These are phyloP conservation scores for Hermetia illucens DNA, from an alignment of 1,140 invertebrate genomes.

Conservation along the genomic window DNA sequence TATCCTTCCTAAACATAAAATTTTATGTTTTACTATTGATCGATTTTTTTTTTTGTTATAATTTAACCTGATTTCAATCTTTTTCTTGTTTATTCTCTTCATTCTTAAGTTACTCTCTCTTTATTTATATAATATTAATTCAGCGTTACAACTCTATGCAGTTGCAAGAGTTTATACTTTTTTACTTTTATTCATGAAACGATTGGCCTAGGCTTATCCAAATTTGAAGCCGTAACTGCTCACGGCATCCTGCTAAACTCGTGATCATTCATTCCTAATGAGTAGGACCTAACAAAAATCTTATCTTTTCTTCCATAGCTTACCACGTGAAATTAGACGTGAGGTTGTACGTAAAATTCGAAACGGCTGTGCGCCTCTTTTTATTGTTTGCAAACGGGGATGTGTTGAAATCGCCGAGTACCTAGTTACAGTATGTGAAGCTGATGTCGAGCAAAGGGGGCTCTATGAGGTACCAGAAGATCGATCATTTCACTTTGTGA, in stretches of 20 bases:
- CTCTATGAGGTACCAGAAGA: slow-evolving; percentile 57
- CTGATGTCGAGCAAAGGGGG: slow-evolving; percentile 74
- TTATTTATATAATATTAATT: not conserved
- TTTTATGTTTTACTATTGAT: no score
- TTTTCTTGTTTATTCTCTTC: no score
- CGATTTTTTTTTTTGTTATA: no score
- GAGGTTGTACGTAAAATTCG: slow-evolving; percentile 24
- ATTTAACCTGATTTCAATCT: no score
- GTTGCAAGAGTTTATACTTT: not conserved
- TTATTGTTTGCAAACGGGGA: slow-evolving; percentile 71
- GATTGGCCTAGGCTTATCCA: not conserved
- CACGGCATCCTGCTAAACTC: not conserved
- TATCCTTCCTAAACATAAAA: no score
- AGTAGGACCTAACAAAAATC: not conserved
- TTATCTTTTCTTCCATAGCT: slow-evolving; percentile 8
- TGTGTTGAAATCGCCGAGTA: slow-evolving; percentile 81
- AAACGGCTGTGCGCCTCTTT: slow-evolving; percentile 74
- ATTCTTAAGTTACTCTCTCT: no score
- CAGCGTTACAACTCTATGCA: not conserved
- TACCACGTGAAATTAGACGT: slow-evolving; percentile 17
- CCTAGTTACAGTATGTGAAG: slow-evolving; percentile 63
- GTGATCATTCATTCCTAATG: not conserved
- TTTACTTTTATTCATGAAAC: not conserved
- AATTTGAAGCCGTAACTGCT: not conserved
- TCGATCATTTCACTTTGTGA: slow-evolving; percentile 63